Evolutionary conservation across 2,888 invertebrate genomes (phyloP), one percentile per base, ranked within the genome.

Genomic region (Eurytoma adleriae): DNA sequence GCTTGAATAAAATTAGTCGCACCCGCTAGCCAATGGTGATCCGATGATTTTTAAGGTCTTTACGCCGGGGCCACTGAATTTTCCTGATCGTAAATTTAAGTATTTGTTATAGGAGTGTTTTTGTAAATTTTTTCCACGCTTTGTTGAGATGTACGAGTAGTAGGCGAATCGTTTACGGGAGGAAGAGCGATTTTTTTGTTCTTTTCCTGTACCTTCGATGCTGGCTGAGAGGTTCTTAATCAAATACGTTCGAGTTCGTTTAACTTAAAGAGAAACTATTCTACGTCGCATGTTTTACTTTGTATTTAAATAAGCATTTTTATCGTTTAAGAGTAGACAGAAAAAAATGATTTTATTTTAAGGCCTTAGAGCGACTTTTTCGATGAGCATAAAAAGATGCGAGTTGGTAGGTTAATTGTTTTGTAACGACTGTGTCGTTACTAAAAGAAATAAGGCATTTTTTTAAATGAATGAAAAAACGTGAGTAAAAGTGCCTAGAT

Each of bases 401-500:
- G 27, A 54, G 10, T 24, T 54, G n/a, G 70, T 54, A 24, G 14
- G 14, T 59, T 54, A 3, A 61, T 72, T 52, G 61, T 7, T 61
- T 68, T 14, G 12, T 54, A 30, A 67, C n/a, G 20, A 61, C 54
- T 20, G 62, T 3, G 30, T 61, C 20, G 56, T 78, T 48, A 7
- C 52, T 62, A 24, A 52, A 61, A 40, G 64, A 68, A 73, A 77
- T 77, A 66, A 74, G 74, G 74, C 69, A 74, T 78, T 78, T 72
- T 54, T 72, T 54, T 54, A 56, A 68, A 24, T 12, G 16, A 64
- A 64, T n/a, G 66, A 10, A 40, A 40, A 40, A 40, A 40, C 40
- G 40, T 40, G 40, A 40, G 27, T 61, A 54, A 62, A 72, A 80
- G 72, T 80, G 79, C 79, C 79, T 79, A 57, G n/a, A 64, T 61